A percentile compares a stretch with the other conserved stretches of the same genome.
Conservation (phyloP, 2,888 invertebrate species). For the Timema podura region DNA sequence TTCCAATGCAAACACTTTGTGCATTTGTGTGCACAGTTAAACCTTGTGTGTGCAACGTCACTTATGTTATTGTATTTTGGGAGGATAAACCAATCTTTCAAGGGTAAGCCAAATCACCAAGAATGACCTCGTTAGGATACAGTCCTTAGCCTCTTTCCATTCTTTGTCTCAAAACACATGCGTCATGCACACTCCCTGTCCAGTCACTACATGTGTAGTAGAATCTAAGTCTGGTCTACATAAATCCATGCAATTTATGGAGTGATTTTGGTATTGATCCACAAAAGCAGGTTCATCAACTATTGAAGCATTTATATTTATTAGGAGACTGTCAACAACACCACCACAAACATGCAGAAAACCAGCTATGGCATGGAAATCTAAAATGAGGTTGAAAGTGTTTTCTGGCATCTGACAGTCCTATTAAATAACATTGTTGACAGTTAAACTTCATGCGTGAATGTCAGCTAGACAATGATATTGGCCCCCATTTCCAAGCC, state of each 20-base stretch:
- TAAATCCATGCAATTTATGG: conserved; percentile 6
- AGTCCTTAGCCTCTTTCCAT: not conserved
- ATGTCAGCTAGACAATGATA: no score
- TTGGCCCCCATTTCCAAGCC: no score
- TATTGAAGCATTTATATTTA: not conserved
- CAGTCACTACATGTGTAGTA: not conserved
- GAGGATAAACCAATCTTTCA: not conserved
- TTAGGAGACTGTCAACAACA: no score
- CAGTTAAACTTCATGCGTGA: no score
- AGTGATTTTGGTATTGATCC: not conserved
- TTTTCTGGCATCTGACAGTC: no score
- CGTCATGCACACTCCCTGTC: conserved; percentile 4
- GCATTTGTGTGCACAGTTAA: not conserved
- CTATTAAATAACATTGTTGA: no score
- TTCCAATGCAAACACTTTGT: not conserved
- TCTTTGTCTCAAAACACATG: not conserved
- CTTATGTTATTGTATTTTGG: not conserved
- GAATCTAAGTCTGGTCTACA: not conserved
- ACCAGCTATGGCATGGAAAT: no score
- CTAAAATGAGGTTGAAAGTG: no score
- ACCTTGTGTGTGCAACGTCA: conserved; percentile 2
- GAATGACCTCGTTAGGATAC: not conserved
- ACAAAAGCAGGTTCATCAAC: conserved; percentile 12
- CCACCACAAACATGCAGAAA: no score
- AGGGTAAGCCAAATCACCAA: conserved; percentile 3